These are phyloP conservation scores for Ceraclea dissimilis DNA, from an alignment of 2,888 invertebrate genomes.

Conservation along the genomic window DNA sequence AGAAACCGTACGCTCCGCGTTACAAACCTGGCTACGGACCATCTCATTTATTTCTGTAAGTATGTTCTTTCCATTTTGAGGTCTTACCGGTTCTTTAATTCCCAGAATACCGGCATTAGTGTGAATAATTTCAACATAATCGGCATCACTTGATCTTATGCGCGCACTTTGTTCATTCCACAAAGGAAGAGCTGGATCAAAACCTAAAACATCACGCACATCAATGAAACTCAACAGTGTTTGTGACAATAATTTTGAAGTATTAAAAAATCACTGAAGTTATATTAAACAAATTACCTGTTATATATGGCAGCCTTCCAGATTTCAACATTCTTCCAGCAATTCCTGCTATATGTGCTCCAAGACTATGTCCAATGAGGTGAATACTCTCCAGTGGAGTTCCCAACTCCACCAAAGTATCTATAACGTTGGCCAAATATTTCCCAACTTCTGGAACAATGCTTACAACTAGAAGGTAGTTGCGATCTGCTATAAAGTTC, in stretches of 20 bases:
- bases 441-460: conserved; percentile 14
- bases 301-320: conserved; percentile 11
- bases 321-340: conserved; percentile 14
- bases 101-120: conserved; percentile 1
- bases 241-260: neutral
- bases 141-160: conserved; percentile 1
- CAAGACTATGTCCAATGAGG: conserved; percentile 22
- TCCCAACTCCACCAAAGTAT: conserved; percentile 16
- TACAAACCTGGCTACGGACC: neutral
- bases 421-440: conserved; percentile 13
- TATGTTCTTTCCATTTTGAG: too few species aligned
- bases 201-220: neutral
- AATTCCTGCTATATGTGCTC: conserved; percentile 19
- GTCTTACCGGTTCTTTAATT: neutral
- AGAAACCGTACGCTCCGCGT: too few species aligned
- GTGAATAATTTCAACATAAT: conserved; percentile 8
- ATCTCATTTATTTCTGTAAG: neutral
- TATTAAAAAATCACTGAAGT: neutral
- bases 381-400: conserved; percentile 12
- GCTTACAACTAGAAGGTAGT: conserved; percentile 2
- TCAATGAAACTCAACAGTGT: neutral
- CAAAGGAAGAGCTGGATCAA: conserved; percentile 5
- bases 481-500: conserved; percentile 4
- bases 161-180: conserved; percentile 3
- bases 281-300: neutral